phyloP scores from a whole-genome alignment of 2,888 invertebrate species.

The Sylvicola fuscatus region DNA sequence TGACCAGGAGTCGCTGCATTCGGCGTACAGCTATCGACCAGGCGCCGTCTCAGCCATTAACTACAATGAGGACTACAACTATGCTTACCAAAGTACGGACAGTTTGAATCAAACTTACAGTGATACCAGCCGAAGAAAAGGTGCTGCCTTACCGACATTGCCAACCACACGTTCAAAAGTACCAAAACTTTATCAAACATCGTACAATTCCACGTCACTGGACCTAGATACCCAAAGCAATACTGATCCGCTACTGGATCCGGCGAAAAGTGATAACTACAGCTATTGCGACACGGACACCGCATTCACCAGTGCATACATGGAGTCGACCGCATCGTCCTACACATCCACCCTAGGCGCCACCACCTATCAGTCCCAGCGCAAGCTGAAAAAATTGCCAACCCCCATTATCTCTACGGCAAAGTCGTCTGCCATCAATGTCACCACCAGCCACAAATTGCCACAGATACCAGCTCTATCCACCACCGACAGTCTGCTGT shows the following conservation, averaged over 20 bases:
- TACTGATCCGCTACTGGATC: no score
- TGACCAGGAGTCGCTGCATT: conserved; percentile 7
- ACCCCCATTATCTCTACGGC: background rate
- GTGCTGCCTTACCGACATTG: conserved; percentile 7
- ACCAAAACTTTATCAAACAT: conserved; percentile 2
- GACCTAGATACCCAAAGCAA: no score
- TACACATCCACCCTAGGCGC: no score
- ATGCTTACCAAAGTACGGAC: conserved; percentile 47
- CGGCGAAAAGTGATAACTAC: no score
- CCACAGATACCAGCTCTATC: background rate
- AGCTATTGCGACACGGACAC: no score
- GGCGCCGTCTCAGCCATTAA: conserved; percentile 17
- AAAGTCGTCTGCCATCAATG: background rate
- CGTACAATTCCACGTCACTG: conserved; percentile 2
- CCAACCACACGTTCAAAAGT: conserved; percentile 1
- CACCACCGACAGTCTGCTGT: background rate
- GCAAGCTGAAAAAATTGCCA: background rate
- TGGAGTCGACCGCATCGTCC: no score
- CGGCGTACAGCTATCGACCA: conserved; percentile 15
- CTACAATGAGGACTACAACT: conserved; percentile 49
- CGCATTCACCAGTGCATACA: no score
- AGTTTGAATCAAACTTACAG: conserved; percentile 21
- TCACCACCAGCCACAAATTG: background rate
- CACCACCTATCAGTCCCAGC: background rate
- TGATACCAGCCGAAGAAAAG: conserved; percentile 7